A percentile compares a stretch with the other conserved stretches of the same genome.
Conservation (phyloP, 37 sponge, comb jelly and placozoan species). For the Aplysina aerophoba region DNA sequence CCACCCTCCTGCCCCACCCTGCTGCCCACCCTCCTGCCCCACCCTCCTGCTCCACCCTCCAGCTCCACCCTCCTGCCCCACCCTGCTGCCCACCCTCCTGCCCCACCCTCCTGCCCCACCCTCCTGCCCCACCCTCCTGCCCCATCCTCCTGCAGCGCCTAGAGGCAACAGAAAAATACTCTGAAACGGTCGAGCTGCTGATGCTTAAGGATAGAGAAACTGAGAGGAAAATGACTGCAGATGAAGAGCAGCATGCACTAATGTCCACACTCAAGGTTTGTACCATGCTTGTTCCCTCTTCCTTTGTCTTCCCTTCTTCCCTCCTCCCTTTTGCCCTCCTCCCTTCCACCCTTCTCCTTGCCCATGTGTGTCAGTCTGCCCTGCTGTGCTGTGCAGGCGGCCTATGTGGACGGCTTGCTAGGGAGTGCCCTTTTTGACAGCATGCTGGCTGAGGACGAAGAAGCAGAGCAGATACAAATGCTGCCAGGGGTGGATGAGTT, state of each 20-base stretch:
- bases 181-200: conserved; percentile 66
- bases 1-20: background rate
- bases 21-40: background rate
- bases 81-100: background rate
- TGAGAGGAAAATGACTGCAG: conserved; percentile 46
- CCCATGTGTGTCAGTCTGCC: background rate
- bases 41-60: background rate
- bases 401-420: conserved; percentile 87
- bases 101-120: background rate
- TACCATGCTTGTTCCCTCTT: too few relatives aligned
- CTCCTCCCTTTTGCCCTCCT: too few relatives aligned
- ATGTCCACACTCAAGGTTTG: conserved; percentile 47
- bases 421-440: conserved; percentile 61
- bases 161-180: conserved; percentile 57
- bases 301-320: too few relatives aligned
- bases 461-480: conserved; percentile 59
- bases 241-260: conserved; percentile 24
- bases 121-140: background rate
- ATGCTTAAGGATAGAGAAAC: conserved; percentile 76
- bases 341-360: too few relatives aligned
- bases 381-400: conserved; percentile 49
- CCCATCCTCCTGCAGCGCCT: background rate
- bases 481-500: conserved; percentile 73
- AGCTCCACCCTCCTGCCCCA: background rate
- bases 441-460: conserved; percentile 87